Conservation (phyloP, 2,888 invertebrate species). For the Drosophila barbarae region DNA sequence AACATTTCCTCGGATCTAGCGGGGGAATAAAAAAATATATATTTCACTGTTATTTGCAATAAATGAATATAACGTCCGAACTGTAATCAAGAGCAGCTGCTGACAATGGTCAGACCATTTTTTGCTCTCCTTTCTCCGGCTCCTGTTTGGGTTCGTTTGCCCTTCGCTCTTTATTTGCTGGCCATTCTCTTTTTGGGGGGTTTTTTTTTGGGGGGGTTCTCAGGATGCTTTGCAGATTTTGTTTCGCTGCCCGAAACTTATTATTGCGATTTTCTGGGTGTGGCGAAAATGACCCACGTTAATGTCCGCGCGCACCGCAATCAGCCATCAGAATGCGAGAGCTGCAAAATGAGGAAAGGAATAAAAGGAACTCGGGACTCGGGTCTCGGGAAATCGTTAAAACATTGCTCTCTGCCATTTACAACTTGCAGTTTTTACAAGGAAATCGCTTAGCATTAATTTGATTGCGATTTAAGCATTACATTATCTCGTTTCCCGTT, state of each 20-base stretch:
- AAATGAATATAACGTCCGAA: constrained; percentile 71
- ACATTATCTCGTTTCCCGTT: constrained; percentile 19
- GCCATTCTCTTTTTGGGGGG: background rate
- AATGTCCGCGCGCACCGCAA: constrained; percentile 56
- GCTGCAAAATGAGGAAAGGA: constrained; percentile 8
- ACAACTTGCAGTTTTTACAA: constrained; percentile 51
- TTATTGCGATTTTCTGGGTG: constrained; percentile 52
- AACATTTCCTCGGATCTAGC: constrained; percentile 25
- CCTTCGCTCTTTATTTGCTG: constrained; percentile 18
- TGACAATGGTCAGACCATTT: constrained; percentile 47
- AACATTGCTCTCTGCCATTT: constrained; percentile 47
- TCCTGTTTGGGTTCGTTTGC: constrained; percentile 16
- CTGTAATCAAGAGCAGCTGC: constrained; percentile 73
- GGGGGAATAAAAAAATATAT: constrained; percentile 57
- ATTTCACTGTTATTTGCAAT: constrained; percentile 68
- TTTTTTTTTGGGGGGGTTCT: constrained; percentile 9
- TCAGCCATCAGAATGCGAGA: constrained; percentile 28
- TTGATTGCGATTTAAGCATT: constrained; percentile 48
- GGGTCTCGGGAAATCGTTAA: constrained; percentile 42
- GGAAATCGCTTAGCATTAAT: constrained; percentile 53
- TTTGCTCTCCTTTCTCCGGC: constrained; percentile 11
- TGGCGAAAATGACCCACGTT: constrained; percentile 66
- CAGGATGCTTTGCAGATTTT: constrained; percentile 40
- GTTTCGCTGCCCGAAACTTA: constrained; percentile 47
- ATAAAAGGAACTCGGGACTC: background rate